Base-by-base conservation (phyloP, 2,797 vertebrate species). In the Coccyzus lansbergi region DNA sequence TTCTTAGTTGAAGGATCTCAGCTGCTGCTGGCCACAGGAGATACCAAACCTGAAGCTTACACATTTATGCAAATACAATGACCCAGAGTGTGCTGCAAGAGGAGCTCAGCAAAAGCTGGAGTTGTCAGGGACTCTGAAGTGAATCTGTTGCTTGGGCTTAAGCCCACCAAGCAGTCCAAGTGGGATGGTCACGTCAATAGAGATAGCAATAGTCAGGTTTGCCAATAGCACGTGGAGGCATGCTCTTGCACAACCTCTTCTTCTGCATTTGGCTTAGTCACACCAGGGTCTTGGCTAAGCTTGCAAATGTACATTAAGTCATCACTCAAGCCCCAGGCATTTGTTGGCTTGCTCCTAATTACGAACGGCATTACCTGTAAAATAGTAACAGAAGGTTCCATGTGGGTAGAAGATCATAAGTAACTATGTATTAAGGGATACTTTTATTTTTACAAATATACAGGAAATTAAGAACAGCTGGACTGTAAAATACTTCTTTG, bases 391-490 rank as follows among this genome's bases (percentile, higher is more conserved):
- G 70, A 84, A 88, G 70, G 40, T 51, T 91, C 69, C 62, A 52
- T 76, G 69, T 29, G 69, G 79, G 55, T 53, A 91, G 65, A 72
- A 90, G 75, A 93, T 17, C 38, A 90, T 40, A 90, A 94, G 60
- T 91, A 83, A 55, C 67, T 48, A 29, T 7, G 16, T 83, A 89
- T 71, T 71, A 65, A 58, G 29, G 62, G 51, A 72, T 86, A 88
- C 65, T 65, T 92, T 85, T 60, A 38, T 75, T 93, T 94, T 88
- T 83, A 83, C 89, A 93, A 92, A 92, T 81, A 88, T 18, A 90
- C 29, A 83, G 69, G 72, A 96, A 96, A 96, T 95, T 65, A 86
- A 68, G 52, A 95, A 34, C 91, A 96, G 72, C 34, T 94, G 95
- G 38, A 44, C n/a, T 55, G 46, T 69, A 86, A 95, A 96, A 75